Base-by-base conservation (phyloP, 2,113 vertebrate species). In the Conger conger region DNA sequence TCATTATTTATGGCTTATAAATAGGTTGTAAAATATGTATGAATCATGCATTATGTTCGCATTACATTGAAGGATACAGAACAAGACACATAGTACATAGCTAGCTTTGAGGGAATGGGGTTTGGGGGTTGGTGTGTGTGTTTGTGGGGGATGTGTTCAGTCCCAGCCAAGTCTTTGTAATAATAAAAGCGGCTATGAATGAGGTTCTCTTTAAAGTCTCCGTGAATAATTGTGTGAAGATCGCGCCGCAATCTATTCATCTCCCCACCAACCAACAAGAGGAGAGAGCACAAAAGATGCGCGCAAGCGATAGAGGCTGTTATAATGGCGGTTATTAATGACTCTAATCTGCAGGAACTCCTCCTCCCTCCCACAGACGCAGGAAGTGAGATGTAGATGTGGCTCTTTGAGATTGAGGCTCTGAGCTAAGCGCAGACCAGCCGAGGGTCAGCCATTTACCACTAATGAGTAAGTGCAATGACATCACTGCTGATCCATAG, bases 211-310 rank as follows among this genome's bases (percentile, higher is more conserved):
- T 18, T 84, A 76, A 83, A 82, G 86, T 82, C 37, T 87, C 20
- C 86, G 83, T 50, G 80, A 86, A 73, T 88, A 87, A 78, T 86
- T 81, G 23, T 27, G 23, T 0, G 18, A 23, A 86, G 83, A 86
- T 89, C 42, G 87, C 87, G 87, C 37, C 76, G 45, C 54, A 53
- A 88, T 86, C 68, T 78, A 88, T 89, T 73, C 38, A 84, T 30
- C 76, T 37, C 78, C 79, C 4, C 40, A 45, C n/a, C 23, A 80
- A 30, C 38, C 79, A 30, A 80, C 23, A 80, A 13, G 77, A 60
- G 76, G 23, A 82, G 27, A 76, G 11, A 83, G 36, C 20, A 50
- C 45, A 50, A 50, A 50, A 50, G 45, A 50, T 50, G 9, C 45
- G 8, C 15, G 45, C 45, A 50, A 13, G 45, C 1, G 45, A 50